Conservation (phyloP, 2,113 vertebrate species). For the Petaurus breviceps region DNA sequence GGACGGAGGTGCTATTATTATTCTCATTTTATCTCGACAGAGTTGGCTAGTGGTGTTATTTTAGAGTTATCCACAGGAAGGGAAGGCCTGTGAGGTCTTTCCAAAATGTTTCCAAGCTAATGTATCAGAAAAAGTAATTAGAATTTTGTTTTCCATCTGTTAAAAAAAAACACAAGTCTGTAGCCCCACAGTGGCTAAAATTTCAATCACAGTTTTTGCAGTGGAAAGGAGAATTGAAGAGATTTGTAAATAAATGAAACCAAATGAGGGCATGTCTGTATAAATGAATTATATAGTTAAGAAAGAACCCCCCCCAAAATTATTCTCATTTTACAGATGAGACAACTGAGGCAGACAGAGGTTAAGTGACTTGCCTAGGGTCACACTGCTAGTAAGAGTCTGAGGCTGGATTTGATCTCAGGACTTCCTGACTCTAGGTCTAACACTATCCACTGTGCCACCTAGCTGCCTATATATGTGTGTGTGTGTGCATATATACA, state of each 20-base stretch:
- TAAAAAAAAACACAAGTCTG: fast-evolving
- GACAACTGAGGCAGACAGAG: background rate
- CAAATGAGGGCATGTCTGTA: conserved; percentile 79
- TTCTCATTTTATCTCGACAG: background rate
- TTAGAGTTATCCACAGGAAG: conserved; percentile 23
- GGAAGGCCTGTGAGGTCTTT: background rate
- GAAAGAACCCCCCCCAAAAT: conserved; percentile 70
- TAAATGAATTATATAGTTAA: conserved; percentile 85
- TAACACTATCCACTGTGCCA: background rate
- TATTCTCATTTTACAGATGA: background rate
- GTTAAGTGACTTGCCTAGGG: background rate
- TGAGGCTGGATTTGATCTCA: background rate
- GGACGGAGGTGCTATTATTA: background rate
- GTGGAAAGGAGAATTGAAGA: conserved; percentile 16
- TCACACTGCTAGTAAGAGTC: background rate
- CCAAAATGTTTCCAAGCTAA: background rate
- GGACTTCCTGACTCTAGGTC: background rate
- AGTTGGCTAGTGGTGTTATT: background rate
- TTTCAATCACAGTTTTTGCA: background rate
- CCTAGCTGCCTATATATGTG: background rate
- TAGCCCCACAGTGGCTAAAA: fast-evolving
- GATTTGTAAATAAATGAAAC: conserved; percentile 75
- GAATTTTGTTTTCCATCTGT: background rate
- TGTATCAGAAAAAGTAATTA: background rate
- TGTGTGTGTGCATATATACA: background rate